phyloP scores from a whole-genome alignment of 35 echinoderm and acorn worm species.

The Heliocidaris tuberculata region DNA sequence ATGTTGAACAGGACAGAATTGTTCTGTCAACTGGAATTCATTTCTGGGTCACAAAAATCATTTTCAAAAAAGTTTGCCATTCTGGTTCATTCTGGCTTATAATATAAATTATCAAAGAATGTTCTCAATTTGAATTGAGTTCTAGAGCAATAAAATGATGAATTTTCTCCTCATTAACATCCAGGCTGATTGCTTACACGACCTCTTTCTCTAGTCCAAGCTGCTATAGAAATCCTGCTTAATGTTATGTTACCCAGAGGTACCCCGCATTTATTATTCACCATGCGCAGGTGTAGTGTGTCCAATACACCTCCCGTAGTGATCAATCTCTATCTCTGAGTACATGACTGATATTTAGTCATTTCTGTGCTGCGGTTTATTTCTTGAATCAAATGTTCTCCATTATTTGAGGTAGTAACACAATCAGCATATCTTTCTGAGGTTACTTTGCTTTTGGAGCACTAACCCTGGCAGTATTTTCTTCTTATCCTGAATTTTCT shows the following conservation, averaged over 20 bases:
- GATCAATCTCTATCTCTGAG: not conserved
- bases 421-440: not conserved
- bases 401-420: too few relatives aligned
- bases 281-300: not conserved
- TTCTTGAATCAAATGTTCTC: too few relatives aligned
- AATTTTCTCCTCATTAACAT: not conserved
- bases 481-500: not conserved
- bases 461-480: not conserved
- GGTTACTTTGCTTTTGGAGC: not conserved
- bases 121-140: not conserved
- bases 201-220: not conserved
- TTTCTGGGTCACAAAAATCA: not conserved
- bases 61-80: not conserved
- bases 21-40: not conserved
- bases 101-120: not conserved
- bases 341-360: too few relatives aligned
- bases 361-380: too few relatives aligned
- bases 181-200: not conserved
- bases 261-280: conserved; percentile 12
- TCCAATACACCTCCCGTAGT: not conserved
- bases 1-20: too few relatives aligned
- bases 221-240: not conserved
- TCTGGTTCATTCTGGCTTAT: not conserved
- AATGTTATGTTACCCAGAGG: not conserved
- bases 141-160: not conserved